Conservation (phyloP, 2,797 vertebrate genomes). For the Pterois miles region DNA sequence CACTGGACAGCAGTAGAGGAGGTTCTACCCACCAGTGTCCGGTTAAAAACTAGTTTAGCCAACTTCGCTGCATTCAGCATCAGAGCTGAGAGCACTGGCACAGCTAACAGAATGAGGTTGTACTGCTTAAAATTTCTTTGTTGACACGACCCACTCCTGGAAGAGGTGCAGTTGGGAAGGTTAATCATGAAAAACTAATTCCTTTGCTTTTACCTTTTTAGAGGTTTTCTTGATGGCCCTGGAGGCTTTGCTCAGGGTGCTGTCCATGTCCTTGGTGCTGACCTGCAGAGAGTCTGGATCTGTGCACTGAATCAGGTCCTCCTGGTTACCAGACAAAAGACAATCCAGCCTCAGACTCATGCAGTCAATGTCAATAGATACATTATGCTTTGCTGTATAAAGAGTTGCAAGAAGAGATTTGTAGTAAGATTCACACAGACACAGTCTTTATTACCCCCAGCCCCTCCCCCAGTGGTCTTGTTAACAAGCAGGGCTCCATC, state of each 20-base stretch:
- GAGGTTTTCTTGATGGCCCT: slow-evolving; percentile 99
- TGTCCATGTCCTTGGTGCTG: slow-evolving; percentile 98
- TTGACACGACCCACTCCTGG: too few relatives aligned
- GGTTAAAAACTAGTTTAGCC: not conserved
- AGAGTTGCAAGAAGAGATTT: slow-evolving; percentile 23
- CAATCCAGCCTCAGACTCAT: slow-evolving; percentile 14
- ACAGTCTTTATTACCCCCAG: slow-evolving; percentile 42
- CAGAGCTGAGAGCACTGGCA: not conserved
- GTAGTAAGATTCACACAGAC: slow-evolving; percentile 5
- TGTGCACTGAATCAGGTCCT: slow-evolving; percentile 92
- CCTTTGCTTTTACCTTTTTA: slow-evolving; percentile 88
- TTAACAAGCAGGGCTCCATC: slow-evolving; percentile 59
- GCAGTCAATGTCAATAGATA: slow-evolving; percentile 21
- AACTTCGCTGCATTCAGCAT: not conserved
- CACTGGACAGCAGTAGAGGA: not conserved
- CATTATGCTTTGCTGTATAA: slow-evolving; percentile 53
- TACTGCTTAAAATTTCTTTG: too few relatives aligned
- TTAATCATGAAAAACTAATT: not conserved
- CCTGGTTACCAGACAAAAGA: slow-evolving; percentile 79
- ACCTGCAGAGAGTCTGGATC: slow-evolving; percentile 96
- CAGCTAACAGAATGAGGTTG: not conserved
- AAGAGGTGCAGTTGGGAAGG: not conserved
- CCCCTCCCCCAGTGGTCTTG: slow-evolving; percentile 40
- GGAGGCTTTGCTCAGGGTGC: slow-evolving; percentile 96
- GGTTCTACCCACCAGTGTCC: too few relatives aligned